Base-by-base conservation (phyloP, 2,113 vertebrate species). In the Aptenodytes forsteri region DNA sequence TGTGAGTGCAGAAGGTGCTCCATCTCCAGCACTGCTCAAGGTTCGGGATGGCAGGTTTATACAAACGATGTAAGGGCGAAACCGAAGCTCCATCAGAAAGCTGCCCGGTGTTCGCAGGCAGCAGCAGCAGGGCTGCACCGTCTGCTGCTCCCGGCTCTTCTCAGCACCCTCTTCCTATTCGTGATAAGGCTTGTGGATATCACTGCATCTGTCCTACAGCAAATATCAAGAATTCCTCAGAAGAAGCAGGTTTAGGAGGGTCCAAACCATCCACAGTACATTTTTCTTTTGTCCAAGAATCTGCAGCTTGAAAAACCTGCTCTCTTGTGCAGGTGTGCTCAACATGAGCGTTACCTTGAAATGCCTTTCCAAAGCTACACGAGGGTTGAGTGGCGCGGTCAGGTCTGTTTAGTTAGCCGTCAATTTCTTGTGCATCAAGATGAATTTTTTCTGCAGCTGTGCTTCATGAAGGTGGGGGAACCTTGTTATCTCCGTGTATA, bases 1-100 rank as follows among this genome's bases (percentile, higher is more conserved):
- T 86, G 50, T 36, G 42, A 18, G 20, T 26, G 56, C 21, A 26
- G 30, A 42, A n/a, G 36, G 16, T 65, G 44, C 66, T 93, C 27
- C 5, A 34, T 61, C 81, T 79, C n/a, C 69, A 49, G 49, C 62
- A 10, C 30, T 7, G 55, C 55, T 81, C 34, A 30, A 40, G 55
- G 52, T 64, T 36, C 7, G n/a, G 36, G 30, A 13, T 42, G 36
- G 19, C 42, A 29, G 30, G 59, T 22, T 64, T 58, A 34, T 83
- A 14, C 4, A 8, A n/a, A 30, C 2, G 18, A 49, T 21, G n/a
- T 5, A 5, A 9, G 26, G 78, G 17, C 1, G 3, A 40, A 36
- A 10, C 54, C 11, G 0, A 5, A 50, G 32, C 44, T n/a, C 25
- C 2, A 0, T 21, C 4, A 11, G 16, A 36, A 42, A n/a, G 46